phyloP scores from a whole-genome alignment of 1,140 invertebrate genomes.

The Hypothenemus hampei region DNA sequence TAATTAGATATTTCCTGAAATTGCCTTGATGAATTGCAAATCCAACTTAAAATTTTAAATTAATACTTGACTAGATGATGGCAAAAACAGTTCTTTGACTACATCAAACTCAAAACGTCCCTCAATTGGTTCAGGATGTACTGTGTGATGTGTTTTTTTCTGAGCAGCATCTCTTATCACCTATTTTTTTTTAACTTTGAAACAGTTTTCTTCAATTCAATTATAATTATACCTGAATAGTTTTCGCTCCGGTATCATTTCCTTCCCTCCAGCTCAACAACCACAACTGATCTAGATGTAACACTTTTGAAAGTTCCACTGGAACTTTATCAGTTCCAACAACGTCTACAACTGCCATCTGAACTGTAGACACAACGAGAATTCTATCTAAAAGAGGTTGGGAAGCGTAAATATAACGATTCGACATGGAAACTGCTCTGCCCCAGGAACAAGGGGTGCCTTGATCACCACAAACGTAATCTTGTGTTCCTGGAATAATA shows the following conservation, averaged over 20 bases:
- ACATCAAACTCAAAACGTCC: constrained; percentile 77
- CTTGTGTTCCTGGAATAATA: constrained; percentile 69
- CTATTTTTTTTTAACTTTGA: too few species aligned
- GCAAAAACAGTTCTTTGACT: constrained; percentile 67
- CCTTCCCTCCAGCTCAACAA: constrained; percentile 64
- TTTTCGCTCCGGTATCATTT: constrained; percentile 59
- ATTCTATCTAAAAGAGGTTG: constrained; percentile 69
- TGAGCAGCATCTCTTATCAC: constrained; percentile 72
- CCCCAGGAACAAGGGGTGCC: constrained; percentile 67
- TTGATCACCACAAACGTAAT: constrained; percentile 67
- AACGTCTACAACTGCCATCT: constrained; percentile 71
- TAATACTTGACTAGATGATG: constrained; percentile 47
- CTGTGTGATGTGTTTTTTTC: constrained; percentile 70
- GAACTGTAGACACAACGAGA: constrained; percentile 66
- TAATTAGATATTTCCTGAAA: constrained; percentile 57
- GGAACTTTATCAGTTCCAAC: constrained; percentile 71
- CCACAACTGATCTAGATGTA: constrained; percentile 75
- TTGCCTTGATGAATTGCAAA: not conserved
- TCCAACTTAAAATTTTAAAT: not conserved
- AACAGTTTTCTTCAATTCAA: too few species aligned
- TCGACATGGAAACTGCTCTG: constrained; percentile 65
- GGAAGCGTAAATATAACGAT: constrained; percentile 69
- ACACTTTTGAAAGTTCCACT: constrained; percentile 67
- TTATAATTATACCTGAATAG: constrained; percentile 52
- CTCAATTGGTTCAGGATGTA: constrained; percentile 75